A percentile compares a stretch with the other conserved stretches of the same genome.
Evolutionary conservation across 2,113 vertebrate genomes (phyloP).

Genomic region (Myodes glareolus): DNA sequence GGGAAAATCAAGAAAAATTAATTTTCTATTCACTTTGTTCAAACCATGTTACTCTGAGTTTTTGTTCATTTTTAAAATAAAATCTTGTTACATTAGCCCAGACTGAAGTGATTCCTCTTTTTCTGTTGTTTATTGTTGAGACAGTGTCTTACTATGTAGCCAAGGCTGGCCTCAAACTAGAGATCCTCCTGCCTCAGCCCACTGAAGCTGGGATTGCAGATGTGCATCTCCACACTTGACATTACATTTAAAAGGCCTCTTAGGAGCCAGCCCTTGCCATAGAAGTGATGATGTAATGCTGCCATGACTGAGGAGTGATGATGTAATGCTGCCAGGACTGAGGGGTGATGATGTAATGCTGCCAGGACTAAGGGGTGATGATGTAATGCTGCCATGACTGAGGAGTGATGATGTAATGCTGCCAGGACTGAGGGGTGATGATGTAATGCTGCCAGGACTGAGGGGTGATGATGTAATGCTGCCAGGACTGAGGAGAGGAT

Average conservation of each 20-base stretch:
- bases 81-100: background rate
- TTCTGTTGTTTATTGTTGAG: background rate
- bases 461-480: background rate
- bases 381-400: no score
- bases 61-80: background rate
- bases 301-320: no score
- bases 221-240: background rate
- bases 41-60: background rate
- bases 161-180: background rate
- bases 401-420: no score
- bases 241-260: background rate
- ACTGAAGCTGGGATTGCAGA: background rate
- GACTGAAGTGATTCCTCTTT: background rate
- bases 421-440: no score
- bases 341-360: no score
- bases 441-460: background rate
- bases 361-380: no score
- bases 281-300: background rate
- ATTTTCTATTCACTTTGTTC: conserved; percentile 8
- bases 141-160: background rate
- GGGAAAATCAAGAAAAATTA: background rate
- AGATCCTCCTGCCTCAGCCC: background rate
- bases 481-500: no score
- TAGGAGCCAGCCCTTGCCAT: background rate
- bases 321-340: background rate